A percentile compares a stretch with the other conserved stretches of the same genome.
Conservation (phyloP, 2,888 invertebrate genomes). For the Litoditis marina region DNA sequence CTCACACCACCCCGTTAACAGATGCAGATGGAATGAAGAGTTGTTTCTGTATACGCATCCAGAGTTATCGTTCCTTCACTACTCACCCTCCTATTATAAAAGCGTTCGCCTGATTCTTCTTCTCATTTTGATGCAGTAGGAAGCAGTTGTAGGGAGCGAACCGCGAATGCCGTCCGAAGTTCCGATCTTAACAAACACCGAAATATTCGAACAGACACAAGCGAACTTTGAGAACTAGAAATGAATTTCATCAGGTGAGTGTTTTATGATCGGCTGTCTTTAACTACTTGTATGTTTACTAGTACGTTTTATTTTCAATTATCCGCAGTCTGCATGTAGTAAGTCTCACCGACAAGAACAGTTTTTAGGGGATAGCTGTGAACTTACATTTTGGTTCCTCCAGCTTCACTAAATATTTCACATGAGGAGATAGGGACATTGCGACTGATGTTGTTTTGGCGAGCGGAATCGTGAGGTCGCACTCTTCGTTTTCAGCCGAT, state of each 20-base stretch:
- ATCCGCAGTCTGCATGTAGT: no score
- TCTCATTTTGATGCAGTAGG: not conserved
- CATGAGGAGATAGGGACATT: not conserved
- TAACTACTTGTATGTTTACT: no score
- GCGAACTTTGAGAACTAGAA: no score
- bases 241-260: no score
- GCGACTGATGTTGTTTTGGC: not conserved
- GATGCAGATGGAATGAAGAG: no score
- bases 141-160: not conserved
- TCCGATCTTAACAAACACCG: not conserved
- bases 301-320: no score
- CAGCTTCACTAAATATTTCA: not conserved
- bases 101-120: not conserved
- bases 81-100: not conserved
- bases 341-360: no score
- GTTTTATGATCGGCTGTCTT: no score
- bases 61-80: no score
- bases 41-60: no score
- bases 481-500: not conserved
- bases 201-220: not conserved
- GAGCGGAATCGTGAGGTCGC: not conserved
- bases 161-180: not conserved
- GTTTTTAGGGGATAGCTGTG: no score
- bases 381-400: not conserved
- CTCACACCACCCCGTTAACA: no score